Evolutionary conservation across 1,140 invertebrate genomes (phyloP).

Genomic region (Proales similis): DNA sequence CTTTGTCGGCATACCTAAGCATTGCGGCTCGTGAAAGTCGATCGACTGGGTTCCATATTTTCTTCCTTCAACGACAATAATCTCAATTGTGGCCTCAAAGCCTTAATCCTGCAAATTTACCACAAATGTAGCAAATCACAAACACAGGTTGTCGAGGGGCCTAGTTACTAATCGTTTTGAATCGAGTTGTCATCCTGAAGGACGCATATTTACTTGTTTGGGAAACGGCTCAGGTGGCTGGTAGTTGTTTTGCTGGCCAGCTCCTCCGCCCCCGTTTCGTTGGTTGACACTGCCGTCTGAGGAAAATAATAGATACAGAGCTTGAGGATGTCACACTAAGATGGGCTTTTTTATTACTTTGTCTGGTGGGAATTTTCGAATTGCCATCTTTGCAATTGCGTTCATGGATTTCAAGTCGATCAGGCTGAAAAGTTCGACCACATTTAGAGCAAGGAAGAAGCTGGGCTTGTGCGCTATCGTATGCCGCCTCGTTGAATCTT

Average conservation of each 20-base stretch:
- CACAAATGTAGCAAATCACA: conserved; percentile 63
- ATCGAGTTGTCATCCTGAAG: neutral
- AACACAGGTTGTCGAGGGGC: conserved; percentile 37
- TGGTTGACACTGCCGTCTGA: too few species aligned
- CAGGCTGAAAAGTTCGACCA: conserved; percentile 63
- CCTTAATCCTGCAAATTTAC: too few species aligned
- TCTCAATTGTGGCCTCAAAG: too few species aligned
- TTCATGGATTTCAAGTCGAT: conserved; percentile 62
- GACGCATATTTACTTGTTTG: neutral
- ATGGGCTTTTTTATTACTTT: too few species aligned
- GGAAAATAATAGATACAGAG: too few species aligned
- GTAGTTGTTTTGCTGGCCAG: too few species aligned
- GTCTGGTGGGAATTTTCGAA: neutral
- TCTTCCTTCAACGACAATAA: too few species aligned
- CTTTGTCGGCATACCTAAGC: too few species aligned
- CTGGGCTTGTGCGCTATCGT: conserved; percentile 53
- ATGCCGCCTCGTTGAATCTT: conserved; percentile 41
- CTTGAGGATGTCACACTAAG: too few species aligned
- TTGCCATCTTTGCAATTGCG: conserved; percentile 57
- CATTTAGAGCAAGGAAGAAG: conserved; percentile 64
- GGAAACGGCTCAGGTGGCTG: too few species aligned
- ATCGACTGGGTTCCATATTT: conserved; percentile 67
- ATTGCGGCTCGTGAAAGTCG: conserved; percentile 69
- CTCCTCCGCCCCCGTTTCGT: too few species aligned
- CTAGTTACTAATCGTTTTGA: too few species aligned